Conservation (phyloP, 2,113 vertebrate genomes). For the Megaptera novaeangliae region DNA sequence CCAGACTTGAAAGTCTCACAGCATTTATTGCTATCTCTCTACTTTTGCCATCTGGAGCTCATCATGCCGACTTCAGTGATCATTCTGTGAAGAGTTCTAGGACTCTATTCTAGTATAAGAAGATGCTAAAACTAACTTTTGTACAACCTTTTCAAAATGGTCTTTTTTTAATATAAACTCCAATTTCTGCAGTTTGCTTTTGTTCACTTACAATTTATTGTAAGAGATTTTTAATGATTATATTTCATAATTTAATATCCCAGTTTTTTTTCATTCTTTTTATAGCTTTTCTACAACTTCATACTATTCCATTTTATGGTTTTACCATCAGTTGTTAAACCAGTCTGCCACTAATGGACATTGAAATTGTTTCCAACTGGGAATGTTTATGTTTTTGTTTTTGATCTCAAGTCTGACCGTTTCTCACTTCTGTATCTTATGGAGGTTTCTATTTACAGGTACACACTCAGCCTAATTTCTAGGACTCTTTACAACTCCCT, state of each 20-base stretch:
- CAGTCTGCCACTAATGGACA: background rate
- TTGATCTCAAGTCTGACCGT: background rate
- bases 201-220: background rate
- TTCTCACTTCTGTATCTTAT: background rate
- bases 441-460: background rate
- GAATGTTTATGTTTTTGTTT: background rate
- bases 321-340: background rate
- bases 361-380: background rate
- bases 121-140: conserved; percentile 46
- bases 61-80: conserved; percentile 40
- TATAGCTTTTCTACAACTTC: background rate
- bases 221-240: background rate
- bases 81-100: conserved; percentile 46
- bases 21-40: conserved; percentile 52
- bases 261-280: background rate
- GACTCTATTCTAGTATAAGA: conserved; percentile 58
- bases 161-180: background rate
- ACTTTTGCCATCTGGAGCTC: conserved; percentile 65
- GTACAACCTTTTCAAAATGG: conserved; percentile 18
- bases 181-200: background rate
- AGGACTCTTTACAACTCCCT: background rate
- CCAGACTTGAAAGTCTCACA: conserved; percentile 49
- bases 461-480: background rate
- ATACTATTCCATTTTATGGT: background rate
- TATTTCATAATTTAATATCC: background rate